phyloP scores from a whole-genome alignment of 2,797 vertebrate species.

The Periophthalmus magnuspinnatus region DNA sequence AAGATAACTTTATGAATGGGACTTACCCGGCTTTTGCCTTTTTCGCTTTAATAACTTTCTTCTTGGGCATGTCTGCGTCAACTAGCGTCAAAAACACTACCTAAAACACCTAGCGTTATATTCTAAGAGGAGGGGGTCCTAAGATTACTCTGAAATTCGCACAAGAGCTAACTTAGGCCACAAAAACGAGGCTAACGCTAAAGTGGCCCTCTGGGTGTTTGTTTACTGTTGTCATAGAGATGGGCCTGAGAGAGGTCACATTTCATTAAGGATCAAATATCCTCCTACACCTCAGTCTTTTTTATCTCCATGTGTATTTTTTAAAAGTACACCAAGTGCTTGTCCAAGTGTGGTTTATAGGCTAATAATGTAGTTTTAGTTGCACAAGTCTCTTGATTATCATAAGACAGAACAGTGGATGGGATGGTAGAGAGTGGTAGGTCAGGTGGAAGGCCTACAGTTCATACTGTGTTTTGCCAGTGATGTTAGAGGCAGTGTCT shows the following conservation, averaged over 20 bases:
- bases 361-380: too few relatives aligned
- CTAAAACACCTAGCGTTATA: background rate
- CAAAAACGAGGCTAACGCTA: background rate
- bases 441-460: too few relatives aligned
- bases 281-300: background rate
- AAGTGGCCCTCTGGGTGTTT: slow-evolving; percentile 25
- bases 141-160: background rate
- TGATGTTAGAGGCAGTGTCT: too few relatives aligned
- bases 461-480: too few relatives aligned
- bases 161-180: background rate
- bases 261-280: slow-evolving; percentile 6
- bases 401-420: background rate
- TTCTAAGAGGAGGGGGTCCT: too few relatives aligned
- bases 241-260: slow-evolving; percentile 15
- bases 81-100: background rate
- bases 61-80: slow-evolving; percentile 63
- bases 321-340: too few relatives aligned
- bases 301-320: too few relatives aligned
- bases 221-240: slow-evolving; percentile 58
- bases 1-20: background rate
- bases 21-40: slow-evolving; percentile 70
- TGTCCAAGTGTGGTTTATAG: too few relatives aligned
- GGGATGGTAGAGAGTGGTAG: too few relatives aligned
- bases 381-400: background rate
- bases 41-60: slow-evolving; percentile 67